Evolutionary conservation across 2,888 invertebrate genomes (phyloP), one percentile per base, ranked within the genome.

Genomic region (Nymphalis polychloros): DNA sequence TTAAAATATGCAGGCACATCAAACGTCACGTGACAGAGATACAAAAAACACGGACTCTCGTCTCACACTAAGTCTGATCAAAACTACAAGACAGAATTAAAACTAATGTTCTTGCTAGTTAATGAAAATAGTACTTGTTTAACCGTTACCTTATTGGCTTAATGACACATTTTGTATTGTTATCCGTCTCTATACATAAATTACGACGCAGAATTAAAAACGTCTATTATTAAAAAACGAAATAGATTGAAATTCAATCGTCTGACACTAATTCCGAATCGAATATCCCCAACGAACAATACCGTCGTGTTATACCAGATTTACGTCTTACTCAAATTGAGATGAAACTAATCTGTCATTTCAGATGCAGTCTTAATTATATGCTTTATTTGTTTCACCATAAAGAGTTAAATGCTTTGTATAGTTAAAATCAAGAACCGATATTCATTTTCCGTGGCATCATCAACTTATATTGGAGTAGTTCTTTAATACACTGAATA

Each of bases 261-360:
- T 62, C 64, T 64, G 69, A 69, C 70, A 69, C 63, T 69, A 70
- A 64, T 72, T 63, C 63, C 66, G 13, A n/a, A 20, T 23, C 50
- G 35, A 68, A 72, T 41, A 64, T 55, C 64, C 70, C 67, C n/a
- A 41, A 35, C 70, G 73, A 73, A 77, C 79, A 77, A 78, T 78
- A 79, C 73, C 76, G 79, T 77, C 73, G 81, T 81, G 79, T 80
- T 78, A 76, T 75, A 80, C 76, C 78, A 79, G 77, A 80, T 78
- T 77, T 78, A 72, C 72, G 77, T 78, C 78, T 76, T 70, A 75
- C 77, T 78, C 78, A 84, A 84, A 83, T 84, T 80, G 82, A 85
- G 84, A 82, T 78, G 82, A 85, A 86, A 80, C 84, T 84, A 84
- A 84, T 41, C 41, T 84, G 53, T 23, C 20, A 35, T 1, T 16